phyloP scores from a whole-genome alignment of 2,888 invertebrate species.

The Conchocele bisecta region DNA sequence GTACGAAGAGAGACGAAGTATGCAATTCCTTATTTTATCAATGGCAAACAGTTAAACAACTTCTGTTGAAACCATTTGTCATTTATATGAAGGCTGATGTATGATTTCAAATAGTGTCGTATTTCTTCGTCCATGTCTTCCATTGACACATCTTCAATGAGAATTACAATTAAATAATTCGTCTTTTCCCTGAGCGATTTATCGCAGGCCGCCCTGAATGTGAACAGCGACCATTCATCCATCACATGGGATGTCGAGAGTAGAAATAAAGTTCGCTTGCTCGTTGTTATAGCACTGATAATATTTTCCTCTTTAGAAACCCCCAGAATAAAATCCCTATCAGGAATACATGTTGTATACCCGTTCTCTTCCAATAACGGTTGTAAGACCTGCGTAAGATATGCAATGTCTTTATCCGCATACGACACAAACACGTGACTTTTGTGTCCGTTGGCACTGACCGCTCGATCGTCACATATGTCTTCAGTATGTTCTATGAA shows the following conservation, averaged over 20 bases:
- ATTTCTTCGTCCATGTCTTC: background rate
- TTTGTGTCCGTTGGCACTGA: no score
- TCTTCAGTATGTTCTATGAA: slow-evolving; percentile 6
- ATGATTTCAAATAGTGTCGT: slow-evolving; percentile 40
- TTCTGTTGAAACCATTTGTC: slow-evolving; percentile 37
- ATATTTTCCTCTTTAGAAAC: slow-evolving; percentile 64
- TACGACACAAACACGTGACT: slow-evolving; percentile 61
- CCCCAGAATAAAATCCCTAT: slow-evolving; percentile 65
- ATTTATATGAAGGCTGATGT: slow-evolving; percentile 36
- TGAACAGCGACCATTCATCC: slow-evolving; percentile 55
- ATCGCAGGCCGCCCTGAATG: slow-evolving; percentile 43
- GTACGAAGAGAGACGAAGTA: no score
- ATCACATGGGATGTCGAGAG: slow-evolving; percentile 42
- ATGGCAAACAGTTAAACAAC: slow-evolving; percentile 39
- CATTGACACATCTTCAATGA: slow-evolving; percentile 13
- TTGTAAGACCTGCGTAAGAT: slow-evolving; percentile 45
- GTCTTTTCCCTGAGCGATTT: slow-evolving; percentile 41
- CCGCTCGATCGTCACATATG: background rate
- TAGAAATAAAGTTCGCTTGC: slow-evolving; percentile 57
- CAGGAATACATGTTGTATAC: slow-evolving; percentile 53
- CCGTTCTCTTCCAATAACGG: slow-evolving; percentile 51
- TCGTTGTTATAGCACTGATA: slow-evolving; percentile 49
- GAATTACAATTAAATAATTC: slow-evolving; percentile 46
- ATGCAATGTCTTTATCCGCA: slow-evolving; percentile 52
- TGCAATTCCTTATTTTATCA: no score